Percentiles rank a stretch among this genome's conserved stretches.
phyloP scores from a whole-genome alignment of 2,888 invertebrate genomes.

The Octodonta nipae region DNA sequence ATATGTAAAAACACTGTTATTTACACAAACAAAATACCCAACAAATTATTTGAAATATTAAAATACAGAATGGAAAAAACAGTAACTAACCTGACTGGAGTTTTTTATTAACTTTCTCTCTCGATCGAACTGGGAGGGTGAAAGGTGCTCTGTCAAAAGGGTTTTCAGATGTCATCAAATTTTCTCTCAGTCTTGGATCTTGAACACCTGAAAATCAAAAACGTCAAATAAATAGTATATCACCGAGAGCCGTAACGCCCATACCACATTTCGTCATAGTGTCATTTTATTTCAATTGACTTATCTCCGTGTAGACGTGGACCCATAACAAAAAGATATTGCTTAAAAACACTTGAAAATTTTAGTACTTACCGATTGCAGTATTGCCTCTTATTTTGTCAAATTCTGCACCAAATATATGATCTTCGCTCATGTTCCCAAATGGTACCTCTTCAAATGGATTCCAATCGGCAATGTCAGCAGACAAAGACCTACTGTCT shows the following conservation, averaged over 20 bases:
- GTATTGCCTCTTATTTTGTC: conserved; percentile 71
- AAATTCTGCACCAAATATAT: conserved; percentile 70
- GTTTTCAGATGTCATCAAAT: conserved; percentile 52
- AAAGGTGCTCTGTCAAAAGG: conserved; percentile 77
- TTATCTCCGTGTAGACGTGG: too few species aligned
- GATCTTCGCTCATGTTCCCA: conserved; percentile 60
- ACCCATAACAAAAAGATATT: too few species aligned
- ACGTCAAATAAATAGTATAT: conserved; percentile 2
- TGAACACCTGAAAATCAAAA: conserved; percentile 41
- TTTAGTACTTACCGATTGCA: too few species aligned
- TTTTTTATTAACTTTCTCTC: conserved; percentile 27
- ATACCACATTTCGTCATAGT: too few species aligned
- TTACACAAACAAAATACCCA: too few species aligned
- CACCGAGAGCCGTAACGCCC: too few species aligned
- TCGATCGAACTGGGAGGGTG: conserved; percentile 45
- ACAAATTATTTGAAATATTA: too few species aligned
- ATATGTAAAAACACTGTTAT: too few species aligned
- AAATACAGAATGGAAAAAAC: neutral
- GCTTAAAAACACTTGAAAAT: too few species aligned
- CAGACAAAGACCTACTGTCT: conserved; percentile 34
- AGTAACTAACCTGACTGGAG: conserved; percentile 15
- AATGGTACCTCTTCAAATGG: conserved; percentile 70
- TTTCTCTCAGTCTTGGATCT: conserved; percentile 56
- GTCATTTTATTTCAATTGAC: too few species aligned
- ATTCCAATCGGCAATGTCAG: conserved; percentile 65